A percentile compares a stretch with the other conserved stretches of the same genome.
These are phyloP conservation scores for Orthochromis indermauri DNA, from an alignment of 2,113 vertebrate species.

Conservation along the genomic window DNA sequence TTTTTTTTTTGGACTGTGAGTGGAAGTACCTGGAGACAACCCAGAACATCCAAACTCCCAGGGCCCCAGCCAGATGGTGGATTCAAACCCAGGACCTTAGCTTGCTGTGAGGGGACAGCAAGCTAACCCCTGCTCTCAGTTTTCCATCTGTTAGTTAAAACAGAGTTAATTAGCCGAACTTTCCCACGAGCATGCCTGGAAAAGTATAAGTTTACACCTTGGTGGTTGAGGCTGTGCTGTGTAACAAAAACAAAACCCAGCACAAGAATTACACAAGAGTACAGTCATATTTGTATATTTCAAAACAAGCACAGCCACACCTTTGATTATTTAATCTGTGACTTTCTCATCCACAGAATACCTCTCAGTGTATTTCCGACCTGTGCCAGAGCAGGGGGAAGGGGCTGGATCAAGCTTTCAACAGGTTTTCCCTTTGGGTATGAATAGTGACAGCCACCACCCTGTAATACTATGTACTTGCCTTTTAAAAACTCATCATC, in stretches of 20 bases:
- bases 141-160: not conserved
- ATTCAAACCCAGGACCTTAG: not conserved
- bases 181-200: not conserved
- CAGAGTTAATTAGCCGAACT: not conserved
- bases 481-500: not conserved
- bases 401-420: not conserved
- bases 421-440: not conserved
- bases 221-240: not conserved
- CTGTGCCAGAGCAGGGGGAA: not conserved
- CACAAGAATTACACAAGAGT: not conserved
- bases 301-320: not conserved
- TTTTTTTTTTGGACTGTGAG: not conserved
- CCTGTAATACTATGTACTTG: constrained; percentile 14
- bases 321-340: not conserved
- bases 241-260: not conserved
- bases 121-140: not conserved
- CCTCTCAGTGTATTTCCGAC: not conserved
- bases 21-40: not conserved
- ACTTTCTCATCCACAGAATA: not conserved
- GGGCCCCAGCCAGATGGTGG: not conserved
- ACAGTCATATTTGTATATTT: not conserved
- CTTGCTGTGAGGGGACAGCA: not conserved
- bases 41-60: not conserved
- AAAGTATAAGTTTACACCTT: not conserved
- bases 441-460: not conserved